Conservation (phyloP, 2,797 vertebrate genomes). For the Lithobates pipiens region DNA sequence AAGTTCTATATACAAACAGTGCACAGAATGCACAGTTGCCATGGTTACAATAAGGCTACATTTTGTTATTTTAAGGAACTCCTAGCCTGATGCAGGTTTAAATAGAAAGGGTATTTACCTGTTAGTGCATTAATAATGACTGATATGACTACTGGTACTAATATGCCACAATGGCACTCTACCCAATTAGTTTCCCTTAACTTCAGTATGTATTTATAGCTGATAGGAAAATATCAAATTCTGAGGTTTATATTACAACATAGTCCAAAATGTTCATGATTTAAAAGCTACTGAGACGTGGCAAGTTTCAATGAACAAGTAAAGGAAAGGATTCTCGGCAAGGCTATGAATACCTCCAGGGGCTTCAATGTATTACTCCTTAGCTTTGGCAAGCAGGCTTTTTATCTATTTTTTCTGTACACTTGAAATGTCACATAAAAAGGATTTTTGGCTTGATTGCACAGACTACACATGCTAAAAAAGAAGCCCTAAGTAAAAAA, state of each 20-base stretch:
- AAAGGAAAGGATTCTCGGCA: conserved; percentile 17
- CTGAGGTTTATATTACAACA: not conserved
- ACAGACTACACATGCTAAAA: conserved; percentile 21
- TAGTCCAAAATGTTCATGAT: not conserved
- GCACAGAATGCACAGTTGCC: too few species aligned
- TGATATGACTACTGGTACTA: too few species aligned
- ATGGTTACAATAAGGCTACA: too few species aligned
- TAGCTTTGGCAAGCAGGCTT: conserved; percentile 39
- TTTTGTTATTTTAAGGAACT: too few species aligned
- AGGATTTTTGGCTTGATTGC: conserved; percentile 39
- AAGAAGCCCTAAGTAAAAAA: not conserved
- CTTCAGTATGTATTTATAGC: not conserved
- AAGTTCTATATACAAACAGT: too few species aligned
- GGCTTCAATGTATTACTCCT: conserved; percentile 30
- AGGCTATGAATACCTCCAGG: conserved; percentile 44
- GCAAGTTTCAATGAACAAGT: conserved; percentile 25
- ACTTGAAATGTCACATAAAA: conserved; percentile 46
- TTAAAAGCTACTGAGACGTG: not conserved
- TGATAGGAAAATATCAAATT: too few species aligned
- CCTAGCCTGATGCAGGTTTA: not conserved
- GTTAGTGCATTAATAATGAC: not conserved
- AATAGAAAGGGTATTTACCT: not conserved
- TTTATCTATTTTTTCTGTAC: conserved; percentile 31
- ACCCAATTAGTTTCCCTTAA: not conserved
- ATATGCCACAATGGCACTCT: not conserved